A percentile compares a stretch with the other conserved stretches of the same genome.
Evolutionary conservation across 2,113 vertebrate species (phyloP).

Genomic region (Silurus meridionalis): DNA sequence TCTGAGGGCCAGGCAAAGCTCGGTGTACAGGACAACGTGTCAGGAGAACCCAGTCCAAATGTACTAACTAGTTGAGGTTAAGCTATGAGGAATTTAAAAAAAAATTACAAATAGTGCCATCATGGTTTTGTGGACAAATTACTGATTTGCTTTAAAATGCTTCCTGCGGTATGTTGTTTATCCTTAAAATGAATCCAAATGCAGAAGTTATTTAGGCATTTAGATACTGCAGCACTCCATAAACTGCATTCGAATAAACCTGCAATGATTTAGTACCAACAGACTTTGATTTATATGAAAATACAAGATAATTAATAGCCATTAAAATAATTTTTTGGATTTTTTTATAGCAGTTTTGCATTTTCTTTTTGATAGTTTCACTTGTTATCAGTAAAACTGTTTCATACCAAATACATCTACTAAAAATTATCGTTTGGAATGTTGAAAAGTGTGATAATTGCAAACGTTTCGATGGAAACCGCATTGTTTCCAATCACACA

Average conservation of each 20-base stretch:
- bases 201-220: background rate
- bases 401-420: too few relatives aligned
- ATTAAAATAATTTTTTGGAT: too few relatives aligned
- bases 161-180: background rate
- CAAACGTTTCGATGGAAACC: too few relatives aligned
- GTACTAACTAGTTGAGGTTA: conserved; percentile 38
- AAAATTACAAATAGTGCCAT: conserved; percentile 19
- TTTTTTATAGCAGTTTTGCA: too few relatives aligned
- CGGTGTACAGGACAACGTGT: conserved; percentile 55
- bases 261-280: background rate
- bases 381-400: too few relatives aligned
- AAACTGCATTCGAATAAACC: background rate
- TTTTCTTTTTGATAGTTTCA: too few relatives aligned
- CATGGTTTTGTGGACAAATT: conserved; percentile 43
- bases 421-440: too few relatives aligned
- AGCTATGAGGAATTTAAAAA: background rate
- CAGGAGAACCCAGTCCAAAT: conserved; percentile 42
- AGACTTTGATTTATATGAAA: too few relatives aligned
- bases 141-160: conserved; percentile 22
- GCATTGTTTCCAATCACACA: too few relatives aligned
- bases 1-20: conserved; percentile 52
- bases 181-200: conserved; percentile 3
- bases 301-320: too few relatives aligned
- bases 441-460: too few relatives aligned
- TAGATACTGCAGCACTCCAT: background rate